Base-by-base conservation (phyloP, 2,797 vertebrate genomes). In the Petrocephalus schoutedeni region DNA sequence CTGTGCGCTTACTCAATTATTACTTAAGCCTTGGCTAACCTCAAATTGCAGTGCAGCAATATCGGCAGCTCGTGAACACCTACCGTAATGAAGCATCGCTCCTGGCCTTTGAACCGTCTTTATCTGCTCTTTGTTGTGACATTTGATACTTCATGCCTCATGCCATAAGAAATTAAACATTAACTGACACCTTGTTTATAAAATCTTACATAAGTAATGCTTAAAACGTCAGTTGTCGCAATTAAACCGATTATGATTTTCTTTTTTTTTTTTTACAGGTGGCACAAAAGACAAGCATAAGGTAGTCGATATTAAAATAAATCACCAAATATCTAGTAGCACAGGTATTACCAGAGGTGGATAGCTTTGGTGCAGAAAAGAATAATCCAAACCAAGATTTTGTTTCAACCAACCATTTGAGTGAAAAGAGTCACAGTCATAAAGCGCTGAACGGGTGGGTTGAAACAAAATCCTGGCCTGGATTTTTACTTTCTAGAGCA, bases 121-220 rank as follows among this genome's bases (percentile, higher is more conserved):
- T 16, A 61, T 87, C 80, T n/a, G 2, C 51, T 58, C 88, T 87
- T 8, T 64, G 45, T 23, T 36, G 85, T 74, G 16, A 86, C 12
- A 88, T 45, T 19, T 19, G 54, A 49, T 41, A 49, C 49, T 28
- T n/a, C 57, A 28, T 61, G 41, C 36, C 57, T 9, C 53, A 58
- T 23, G 54, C 88, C 57, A 87, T 89, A 80, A 86, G 85, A 49
- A 87, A 86, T 89, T 87, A 89, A 87, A 89, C 45, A 83, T 89
- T 89, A 71, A 77, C 59, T 84, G 56, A 36, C 45, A 83, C 32
- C 8, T 4, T 67, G 32, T 86, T 64, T 21, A 86, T 23, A 58
- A 58, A 41, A 41, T 59, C 36, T n/a, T 86, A 36, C 51, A n/a
- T 41, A 86, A 32, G 7, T n/a, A 56, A 56, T 54, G 5, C 8